A percentile compares a stretch with the other conserved stretches of the same genome.
Conservation (phyloP, 2,797 vertebrate species). For the Propithecus perrieri region DNA sequence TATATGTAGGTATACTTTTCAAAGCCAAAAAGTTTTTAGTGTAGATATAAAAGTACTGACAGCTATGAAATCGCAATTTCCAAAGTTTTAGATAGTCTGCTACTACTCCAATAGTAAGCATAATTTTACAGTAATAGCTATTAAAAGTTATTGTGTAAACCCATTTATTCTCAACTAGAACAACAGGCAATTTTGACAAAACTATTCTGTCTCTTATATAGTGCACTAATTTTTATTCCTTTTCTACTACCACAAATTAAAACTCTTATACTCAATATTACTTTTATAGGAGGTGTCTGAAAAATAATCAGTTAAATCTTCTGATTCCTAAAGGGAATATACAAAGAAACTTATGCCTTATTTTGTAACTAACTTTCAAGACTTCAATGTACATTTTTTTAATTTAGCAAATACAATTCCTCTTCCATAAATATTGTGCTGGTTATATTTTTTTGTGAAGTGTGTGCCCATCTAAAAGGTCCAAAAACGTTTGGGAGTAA, state of each 20-base stretch:
- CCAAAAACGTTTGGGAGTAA: neutral
- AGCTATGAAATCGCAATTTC: conserved; percentile 38
- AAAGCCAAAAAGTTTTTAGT: conserved; percentile 1
- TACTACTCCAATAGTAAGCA: neutral
- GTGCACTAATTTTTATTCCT: neutral
- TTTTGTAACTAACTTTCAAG: conserved; percentile 34
- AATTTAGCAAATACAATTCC: conserved; percentile 19
- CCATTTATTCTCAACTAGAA: conserved; percentile 39
- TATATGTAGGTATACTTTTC: conserved; percentile 2
- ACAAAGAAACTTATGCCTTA: neutral
- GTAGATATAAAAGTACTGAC: conserved; percentile 26
- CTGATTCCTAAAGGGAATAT: conserved; percentile 21
- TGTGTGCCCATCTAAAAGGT: neutral
- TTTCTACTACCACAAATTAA: conserved; percentile 26
- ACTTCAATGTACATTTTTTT: conserved; percentile 10
- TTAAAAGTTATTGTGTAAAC: conserved; percentile 22
- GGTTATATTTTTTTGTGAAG: neutral
- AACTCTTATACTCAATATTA: neutral
- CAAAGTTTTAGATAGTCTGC: neutral
- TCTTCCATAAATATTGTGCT: conserved; percentile 26
- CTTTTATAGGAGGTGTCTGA: neutral
- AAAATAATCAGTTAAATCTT: conserved; percentile 33
- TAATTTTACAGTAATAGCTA: neutral
- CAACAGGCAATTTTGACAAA: conserved; percentile 7
- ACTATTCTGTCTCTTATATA: neutral